Evolutionary conservation across 2,797 vertebrate species (phyloP).

Genomic region (Amblyopsis hoosieri): DNA sequence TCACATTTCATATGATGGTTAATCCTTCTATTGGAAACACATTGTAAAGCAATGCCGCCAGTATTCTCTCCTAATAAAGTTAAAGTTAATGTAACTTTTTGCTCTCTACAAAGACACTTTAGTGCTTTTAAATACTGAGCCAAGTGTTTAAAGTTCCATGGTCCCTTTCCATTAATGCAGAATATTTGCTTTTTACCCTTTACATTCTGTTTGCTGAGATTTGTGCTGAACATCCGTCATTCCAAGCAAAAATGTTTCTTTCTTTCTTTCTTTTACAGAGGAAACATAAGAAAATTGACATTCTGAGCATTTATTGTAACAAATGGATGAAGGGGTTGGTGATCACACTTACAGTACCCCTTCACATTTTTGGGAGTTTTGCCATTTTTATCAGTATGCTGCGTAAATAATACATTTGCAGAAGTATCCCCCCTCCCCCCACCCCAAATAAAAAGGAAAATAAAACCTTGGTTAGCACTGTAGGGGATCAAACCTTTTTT

Average conservation of each 20-base stretch:
- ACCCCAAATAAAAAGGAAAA: background rate
- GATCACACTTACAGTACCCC: constrained; percentile 60
- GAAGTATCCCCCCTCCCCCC: background rate
- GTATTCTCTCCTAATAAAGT: constrained; percentile 31
- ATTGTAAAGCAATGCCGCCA: constrained; percentile 26
- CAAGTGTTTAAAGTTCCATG: constrained; percentile 42
- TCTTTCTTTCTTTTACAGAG: constrained; percentile 81
- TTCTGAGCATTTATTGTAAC: constrained; percentile 78
- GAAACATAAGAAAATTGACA: constrained; percentile 79
- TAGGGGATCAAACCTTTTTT: constrained; percentile 68
- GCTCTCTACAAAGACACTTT: constrained; percentile 16
- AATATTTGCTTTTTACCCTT: constrained; percentile 46
- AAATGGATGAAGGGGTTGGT: constrained; percentile 80
- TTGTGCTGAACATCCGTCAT: constrained; percentile 66
- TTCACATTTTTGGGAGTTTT: constrained; percentile 30
- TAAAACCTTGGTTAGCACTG: constrained; percentile 68
- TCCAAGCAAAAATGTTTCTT: constrained; percentile 80
- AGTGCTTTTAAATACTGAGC: constrained; percentile 45
- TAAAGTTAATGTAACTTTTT: constrained; percentile 24
- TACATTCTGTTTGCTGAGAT: constrained; percentile 53
- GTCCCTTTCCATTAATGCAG: constrained; percentile 54
- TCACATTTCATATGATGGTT: constrained; percentile 6
- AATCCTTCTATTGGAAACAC: constrained; percentile 10
- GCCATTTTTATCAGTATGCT: constrained; percentile 54
- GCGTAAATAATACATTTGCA: constrained; percentile 25